Evolutionary conservation across 2,888 invertebrate genomes (phyloP).

Genomic region (Itoplectis maculator): DNA sequence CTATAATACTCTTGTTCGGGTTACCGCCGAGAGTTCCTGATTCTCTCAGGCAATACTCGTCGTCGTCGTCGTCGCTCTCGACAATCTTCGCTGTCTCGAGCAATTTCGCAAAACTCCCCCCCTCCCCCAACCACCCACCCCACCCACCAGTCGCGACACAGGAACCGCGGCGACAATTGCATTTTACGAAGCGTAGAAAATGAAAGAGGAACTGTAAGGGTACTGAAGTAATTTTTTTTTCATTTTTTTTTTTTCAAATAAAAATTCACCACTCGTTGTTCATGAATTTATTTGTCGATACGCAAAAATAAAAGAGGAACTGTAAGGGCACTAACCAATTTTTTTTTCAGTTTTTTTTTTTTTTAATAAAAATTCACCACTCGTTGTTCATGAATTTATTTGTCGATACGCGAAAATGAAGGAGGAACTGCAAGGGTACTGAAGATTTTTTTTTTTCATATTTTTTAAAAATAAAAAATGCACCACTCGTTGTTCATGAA

Average conservation of each 20-base stretch:
- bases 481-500: slow-evolving; percentile 32
- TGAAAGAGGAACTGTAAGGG: not conserved
- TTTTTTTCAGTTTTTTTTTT: not conserved
- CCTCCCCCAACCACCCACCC: slow-evolving; percentile 7
- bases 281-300: slow-evolving; percentile 44
- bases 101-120: slow-evolving; percentile 48
- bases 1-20: slow-evolving; percentile 62
- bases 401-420: slow-evolving; percentile 2
- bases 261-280: slow-evolving; percentile 22
- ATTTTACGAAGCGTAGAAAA: slow-evolving; percentile 26
- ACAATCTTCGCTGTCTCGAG: slow-evolving; percentile 51
- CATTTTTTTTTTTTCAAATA: not conserved
- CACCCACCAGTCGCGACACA: too few species aligned
- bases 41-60: slow-evolving; percentile 60
- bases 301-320: not conserved
- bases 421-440: too few species aligned
- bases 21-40: slow-evolving; percentile 60
- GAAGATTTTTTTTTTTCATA: too few species aligned
- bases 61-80: slow-evolving; percentile 49
- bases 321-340: not conserved
- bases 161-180: slow-evolving; percentile 12
- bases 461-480: not conserved
- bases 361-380: too few species aligned
- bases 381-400: slow-evolving; percentile 51
- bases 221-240: not conserved